Conservation (phyloP, 2,113 vertebrate genomes). For the Sapajus apella region DNA sequence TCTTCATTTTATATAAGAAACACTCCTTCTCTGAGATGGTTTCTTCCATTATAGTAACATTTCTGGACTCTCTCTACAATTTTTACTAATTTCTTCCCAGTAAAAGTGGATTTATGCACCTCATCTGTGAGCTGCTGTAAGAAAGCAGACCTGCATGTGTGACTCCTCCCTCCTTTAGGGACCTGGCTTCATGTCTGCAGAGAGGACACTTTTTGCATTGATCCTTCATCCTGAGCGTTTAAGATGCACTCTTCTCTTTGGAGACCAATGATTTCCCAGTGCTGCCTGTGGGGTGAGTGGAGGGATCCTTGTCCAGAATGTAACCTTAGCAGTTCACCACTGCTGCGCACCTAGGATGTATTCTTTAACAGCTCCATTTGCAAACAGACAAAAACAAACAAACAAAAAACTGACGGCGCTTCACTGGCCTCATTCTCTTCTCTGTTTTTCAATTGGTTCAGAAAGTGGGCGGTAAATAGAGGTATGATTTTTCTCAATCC, state of each 20-base stretch:
- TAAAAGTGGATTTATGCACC: not conserved
- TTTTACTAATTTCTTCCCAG: not conserved
- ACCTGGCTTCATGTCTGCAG: not conserved
- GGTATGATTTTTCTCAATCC: not conserved
- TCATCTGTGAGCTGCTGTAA: not conserved
- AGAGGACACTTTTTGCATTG: not conserved
- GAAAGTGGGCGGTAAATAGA: not conserved
- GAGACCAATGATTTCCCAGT: not conserved
- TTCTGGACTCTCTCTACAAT: not conserved
- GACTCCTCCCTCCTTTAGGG: not conserved
- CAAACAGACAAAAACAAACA: not conserved
- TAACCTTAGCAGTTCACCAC: not conserved
- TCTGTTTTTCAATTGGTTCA: not conserved
- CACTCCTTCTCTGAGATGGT: not conserved
- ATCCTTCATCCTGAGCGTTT: not conserved
- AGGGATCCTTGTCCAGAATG: not conserved
- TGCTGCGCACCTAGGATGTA: not conserved
- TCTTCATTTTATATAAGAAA: not conserved
- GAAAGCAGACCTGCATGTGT: fast-evolving
- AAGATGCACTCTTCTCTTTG: not conserved
- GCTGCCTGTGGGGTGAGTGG: not conserved
- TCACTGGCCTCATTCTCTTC: not conserved
- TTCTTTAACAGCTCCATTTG: not conserved
- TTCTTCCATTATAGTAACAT: not conserved
- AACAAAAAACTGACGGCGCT: not conserved